Conservation (phyloP, 2,113 vertebrate genomes). For the Siniperca chuatsi region DNA sequence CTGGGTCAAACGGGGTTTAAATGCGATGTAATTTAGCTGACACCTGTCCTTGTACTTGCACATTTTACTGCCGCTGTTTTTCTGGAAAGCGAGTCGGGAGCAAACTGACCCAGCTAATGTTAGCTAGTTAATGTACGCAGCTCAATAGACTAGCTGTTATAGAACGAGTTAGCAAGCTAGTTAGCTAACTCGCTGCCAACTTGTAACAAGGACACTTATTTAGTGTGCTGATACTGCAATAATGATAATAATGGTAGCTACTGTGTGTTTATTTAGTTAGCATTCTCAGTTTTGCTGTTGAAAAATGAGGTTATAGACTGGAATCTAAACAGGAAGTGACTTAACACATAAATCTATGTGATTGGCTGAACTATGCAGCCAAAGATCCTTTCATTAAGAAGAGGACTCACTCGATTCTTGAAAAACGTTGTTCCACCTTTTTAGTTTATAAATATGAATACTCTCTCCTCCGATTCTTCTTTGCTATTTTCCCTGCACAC, state of each 20-base stretch:
- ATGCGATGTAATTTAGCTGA: too few relatives aligned
- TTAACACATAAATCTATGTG: not conserved
- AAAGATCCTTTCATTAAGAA: slow-evolving; percentile 25
- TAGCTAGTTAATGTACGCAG: not conserved
- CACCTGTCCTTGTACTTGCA: not conserved
- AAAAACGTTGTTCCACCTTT: not conserved
- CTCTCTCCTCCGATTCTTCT: not conserved
- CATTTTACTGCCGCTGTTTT: not conserved
- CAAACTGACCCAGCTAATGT: slow-evolving; percentile 2
- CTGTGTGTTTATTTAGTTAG: not conserved
- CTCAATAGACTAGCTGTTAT: not conserved
- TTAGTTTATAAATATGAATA: not conserved
- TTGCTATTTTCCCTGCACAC: not conserved
- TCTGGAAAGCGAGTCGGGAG: not conserved
- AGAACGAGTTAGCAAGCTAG: not conserved
- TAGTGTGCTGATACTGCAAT: accelerated
- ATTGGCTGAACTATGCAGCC: slow-evolving; percentile 37
- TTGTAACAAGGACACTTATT: not conserved
- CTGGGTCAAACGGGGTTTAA: not conserved
- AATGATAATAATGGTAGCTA: too few relatives aligned
- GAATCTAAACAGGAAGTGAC: slow-evolving; percentile 44
- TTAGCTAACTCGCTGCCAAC: not conserved
- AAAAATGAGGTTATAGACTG: too few relatives aligned
- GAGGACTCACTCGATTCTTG: not conserved
- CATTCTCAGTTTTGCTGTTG: not conserved